Percentiles rank a stretch among this genome's conserved stretches.
These are phyloP conservation scores for Acridotheres tristis DNA, from an alignment of 2,797 vertebrate species.

Conservation along the genomic window DNA sequence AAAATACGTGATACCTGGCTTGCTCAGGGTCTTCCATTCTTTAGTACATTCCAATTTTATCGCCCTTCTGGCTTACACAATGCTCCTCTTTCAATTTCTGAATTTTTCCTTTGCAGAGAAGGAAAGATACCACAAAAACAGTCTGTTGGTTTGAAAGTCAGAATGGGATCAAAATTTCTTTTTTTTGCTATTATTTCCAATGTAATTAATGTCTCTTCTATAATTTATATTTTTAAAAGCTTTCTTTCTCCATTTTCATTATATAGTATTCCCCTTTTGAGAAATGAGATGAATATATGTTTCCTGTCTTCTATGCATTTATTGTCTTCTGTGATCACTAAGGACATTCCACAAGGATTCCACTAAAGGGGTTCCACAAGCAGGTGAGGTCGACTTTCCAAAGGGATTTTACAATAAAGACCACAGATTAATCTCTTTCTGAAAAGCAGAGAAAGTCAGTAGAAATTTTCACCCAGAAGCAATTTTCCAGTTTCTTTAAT, in stretches of 20 bases:
- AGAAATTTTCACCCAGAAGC: background rate
- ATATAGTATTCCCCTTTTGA: background rate
- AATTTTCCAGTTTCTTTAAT: background rate
- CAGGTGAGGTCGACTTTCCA: background rate
- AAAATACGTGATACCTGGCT: background rate
- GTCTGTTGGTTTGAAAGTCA: background rate
- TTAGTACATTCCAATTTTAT: background rate
- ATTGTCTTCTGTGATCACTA: background rate
- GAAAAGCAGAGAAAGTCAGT: background rate
- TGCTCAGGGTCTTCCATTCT: background rate
- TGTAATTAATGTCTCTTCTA: background rate
- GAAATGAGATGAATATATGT: background rate
- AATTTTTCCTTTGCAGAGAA: background rate
- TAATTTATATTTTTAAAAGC: background rate
- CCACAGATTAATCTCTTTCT: background rate
- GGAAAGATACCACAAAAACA: background rate
- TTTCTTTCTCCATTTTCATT: background rate
- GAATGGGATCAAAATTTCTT: background rate
- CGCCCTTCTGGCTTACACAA: background rate
- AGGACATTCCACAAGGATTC: background rate
- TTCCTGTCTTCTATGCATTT: background rate
- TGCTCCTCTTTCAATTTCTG: background rate
- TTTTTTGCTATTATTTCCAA: background rate
- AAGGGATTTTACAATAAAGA: background rate
- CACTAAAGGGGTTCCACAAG: background rate